Evolutionary conservation across 2,888 invertebrate genomes (phyloP).

Genomic region (Agrotis ipsilon): DNA sequence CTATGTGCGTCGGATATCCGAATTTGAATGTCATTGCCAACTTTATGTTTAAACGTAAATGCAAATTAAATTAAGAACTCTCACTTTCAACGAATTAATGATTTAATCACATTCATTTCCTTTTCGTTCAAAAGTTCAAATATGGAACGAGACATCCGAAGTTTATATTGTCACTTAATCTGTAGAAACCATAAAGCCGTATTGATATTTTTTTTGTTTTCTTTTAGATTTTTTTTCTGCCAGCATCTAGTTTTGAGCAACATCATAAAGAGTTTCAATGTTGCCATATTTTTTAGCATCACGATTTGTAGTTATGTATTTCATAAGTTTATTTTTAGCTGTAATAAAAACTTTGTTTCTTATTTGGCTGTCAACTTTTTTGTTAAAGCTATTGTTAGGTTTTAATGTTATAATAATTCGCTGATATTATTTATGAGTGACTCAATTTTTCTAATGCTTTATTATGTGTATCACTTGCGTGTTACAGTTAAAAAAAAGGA

Average conservation of each 20-base stretch:
- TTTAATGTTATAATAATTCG: slow-evolving; percentile 29
- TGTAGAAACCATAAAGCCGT: not conserved
- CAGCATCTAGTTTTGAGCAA: not conserved
- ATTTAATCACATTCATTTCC: slow-evolving; percentile 30
- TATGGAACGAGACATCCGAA: slow-evolving; percentile 15
- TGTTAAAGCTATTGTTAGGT: slow-evolving; percentile 16
- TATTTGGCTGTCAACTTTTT: slow-evolving; percentile 24
- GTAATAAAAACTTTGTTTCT: not conserved
- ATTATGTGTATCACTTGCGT: not conserved
- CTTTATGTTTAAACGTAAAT: slow-evolving; percentile 11
- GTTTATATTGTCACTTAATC: not conserved
- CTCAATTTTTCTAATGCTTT: not conserved
- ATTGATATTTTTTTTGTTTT: too few relatives aligned
- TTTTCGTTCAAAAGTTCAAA: slow-evolving; percentile 14
- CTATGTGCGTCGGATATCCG: not conserved
- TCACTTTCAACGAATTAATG: slow-evolving; percentile 2
- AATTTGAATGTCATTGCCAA: slow-evolving; percentile 4
- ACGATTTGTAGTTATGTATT: not conserved
- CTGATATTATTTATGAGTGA: not conserved
- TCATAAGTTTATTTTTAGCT: not conserved
- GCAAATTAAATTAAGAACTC: slow-evolving; percentile 35
- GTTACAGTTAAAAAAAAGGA: slow-evolving; percentile 3
- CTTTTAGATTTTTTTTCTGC: too few relatives aligned
- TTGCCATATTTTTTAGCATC: not conserved
- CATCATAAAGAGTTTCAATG: too few relatives aligned